These are phyloP conservation scores for Hippocampus zosterae DNA, from an alignment of 2,113 vertebrate genomes.

Conservation along the genomic window DNA sequence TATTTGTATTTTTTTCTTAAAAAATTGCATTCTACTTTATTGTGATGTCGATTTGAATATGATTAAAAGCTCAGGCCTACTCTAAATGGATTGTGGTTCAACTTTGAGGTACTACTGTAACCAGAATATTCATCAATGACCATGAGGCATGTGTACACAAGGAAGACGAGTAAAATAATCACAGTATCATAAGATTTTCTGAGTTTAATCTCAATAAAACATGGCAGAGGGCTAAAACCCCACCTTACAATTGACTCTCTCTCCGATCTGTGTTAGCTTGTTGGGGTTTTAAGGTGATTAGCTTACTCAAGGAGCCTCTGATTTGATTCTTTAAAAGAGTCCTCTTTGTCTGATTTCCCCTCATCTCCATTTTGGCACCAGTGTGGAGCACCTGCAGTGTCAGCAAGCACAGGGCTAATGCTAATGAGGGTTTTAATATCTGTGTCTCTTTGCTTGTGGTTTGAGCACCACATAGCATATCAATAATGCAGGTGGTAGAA, in stretches of 20 bases:
- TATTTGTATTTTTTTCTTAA: too few relatives aligned
- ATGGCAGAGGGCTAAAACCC: not conserved
- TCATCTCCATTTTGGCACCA: constrained; percentile 50
- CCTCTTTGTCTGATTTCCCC: constrained; percentile 40
- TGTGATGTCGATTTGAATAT: too few relatives aligned
- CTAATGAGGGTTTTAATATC: constrained; percentile 54
- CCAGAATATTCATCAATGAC: too few relatives aligned
- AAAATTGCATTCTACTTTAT: too few relatives aligned
- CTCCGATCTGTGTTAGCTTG: not conserved
- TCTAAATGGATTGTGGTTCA: too few relatives aligned
- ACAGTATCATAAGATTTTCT: not conserved
- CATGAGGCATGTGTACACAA: too few relatives aligned
- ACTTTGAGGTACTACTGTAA: too few relatives aligned
- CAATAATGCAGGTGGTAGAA: constrained; percentile 42
- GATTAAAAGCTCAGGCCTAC: too few relatives aligned
- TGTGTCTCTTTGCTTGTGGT: constrained; percentile 47
- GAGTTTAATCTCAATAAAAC: too few relatives aligned
- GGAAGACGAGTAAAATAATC: not conserved
- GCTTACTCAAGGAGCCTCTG: constrained; percentile 19
- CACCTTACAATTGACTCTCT: not conserved
- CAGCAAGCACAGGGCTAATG: constrained; percentile 47
- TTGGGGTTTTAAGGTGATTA: not conserved
- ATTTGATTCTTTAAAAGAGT: constrained; percentile 39
- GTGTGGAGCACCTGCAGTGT: constrained; percentile 59
- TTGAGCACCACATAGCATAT: constrained; percentile 44